Base-by-base conservation (phyloP, 2,888 invertebrate genomes). In the Dasypolia templi region DNA sequence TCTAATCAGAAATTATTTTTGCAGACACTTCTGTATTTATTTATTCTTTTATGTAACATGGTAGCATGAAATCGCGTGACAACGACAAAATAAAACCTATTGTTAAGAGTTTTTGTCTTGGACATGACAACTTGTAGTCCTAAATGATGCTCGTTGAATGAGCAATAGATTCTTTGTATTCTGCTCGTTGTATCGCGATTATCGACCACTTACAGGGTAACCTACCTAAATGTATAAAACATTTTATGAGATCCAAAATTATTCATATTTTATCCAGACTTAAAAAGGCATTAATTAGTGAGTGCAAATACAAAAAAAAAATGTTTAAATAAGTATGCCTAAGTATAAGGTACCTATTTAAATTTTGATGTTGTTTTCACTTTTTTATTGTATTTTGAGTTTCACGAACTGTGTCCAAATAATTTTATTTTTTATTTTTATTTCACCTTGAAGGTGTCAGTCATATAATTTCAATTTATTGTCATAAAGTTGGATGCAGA, bases 161-260 rank as follows among this genome's bases (percentile, higher is more conserved):
- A 80, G 56, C 53, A 72, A 77, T 74, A 61, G 35, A 56, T 65
- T 59, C 49, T 85, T 82, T 72, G 79, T 82, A 72, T 84, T 77
- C 64, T 51, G 46, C 32, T 58, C 51, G 14, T 62, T 62, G 65
- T 61, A 11, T 56, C 2, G 65, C 53, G 39, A 75, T 79, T 75
- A 75, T 71, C 61, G 56, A 35, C 53, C 72, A 79, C 72, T 73
- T 78, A 71, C 55, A 46, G 14, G 26, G 39, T 55, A n/a, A n/a
- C n/a, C n/a, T n/a, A 63, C 35, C 7, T 58, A 12, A 53, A 65
- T 58, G 67, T 56, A 26, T 65, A 53, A 66, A 44, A 56, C 35
- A 51, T 82, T 77, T 9, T 14, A 29, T 44, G 35, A 7, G 17
- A 51, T 32, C 14, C 9, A 44, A 44, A 32, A 59, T 14, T 12